Percentiles rank a stretch among this genome's conserved stretches.
These are phyloP conservation scores for Hydroisotoma schaefferi DNA, from an alignment of 2,888 invertebrate species.

Conservation along the genomic window DNA sequence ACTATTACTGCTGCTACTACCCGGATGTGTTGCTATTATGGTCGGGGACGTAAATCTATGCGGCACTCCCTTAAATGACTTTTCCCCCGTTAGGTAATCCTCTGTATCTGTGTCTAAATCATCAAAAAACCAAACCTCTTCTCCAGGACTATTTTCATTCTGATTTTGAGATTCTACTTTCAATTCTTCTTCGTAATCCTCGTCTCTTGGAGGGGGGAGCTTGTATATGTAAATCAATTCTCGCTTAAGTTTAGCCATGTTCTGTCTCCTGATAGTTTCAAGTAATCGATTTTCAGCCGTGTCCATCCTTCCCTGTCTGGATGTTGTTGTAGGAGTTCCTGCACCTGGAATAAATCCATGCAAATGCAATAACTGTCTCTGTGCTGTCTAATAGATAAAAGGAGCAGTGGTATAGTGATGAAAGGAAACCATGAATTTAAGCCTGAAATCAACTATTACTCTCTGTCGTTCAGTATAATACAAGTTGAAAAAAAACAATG, in stretches of 20 bases:
- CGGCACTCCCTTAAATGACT: neutral
- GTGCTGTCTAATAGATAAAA: no score
- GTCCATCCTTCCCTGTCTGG: no score
- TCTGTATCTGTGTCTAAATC: conserved; percentile 8
- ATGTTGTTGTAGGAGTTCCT: neutral
- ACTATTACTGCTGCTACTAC: neutral
- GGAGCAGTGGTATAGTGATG: no score
- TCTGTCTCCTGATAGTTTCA: conserved; percentile 14
- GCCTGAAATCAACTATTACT: neutral
- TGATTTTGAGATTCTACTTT: conserved; percentile 1
- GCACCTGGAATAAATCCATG: conserved; percentile 12
- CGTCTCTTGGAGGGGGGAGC: conserved; percentile 13
- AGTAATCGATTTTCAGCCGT: conserved; percentile 12
- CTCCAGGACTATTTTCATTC: neutral
- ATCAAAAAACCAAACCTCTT: conserved; percentile 12
- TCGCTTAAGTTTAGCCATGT: conserved; percentile 10
- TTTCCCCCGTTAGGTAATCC: conserved; percentile 1
- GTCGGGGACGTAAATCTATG: neutral
- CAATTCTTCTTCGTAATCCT: conserved; percentile 15
- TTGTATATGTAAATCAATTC: conserved; percentile 18
- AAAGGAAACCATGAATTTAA: neutral
- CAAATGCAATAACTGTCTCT: neutral
- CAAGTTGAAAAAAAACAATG: no score
- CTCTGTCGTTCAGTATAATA: no score
- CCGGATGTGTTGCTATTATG: neutral